phyloP scores from a whole-genome alignment of 2,797 vertebrate genomes.

The Thripadectes ignobilis region DNA sequence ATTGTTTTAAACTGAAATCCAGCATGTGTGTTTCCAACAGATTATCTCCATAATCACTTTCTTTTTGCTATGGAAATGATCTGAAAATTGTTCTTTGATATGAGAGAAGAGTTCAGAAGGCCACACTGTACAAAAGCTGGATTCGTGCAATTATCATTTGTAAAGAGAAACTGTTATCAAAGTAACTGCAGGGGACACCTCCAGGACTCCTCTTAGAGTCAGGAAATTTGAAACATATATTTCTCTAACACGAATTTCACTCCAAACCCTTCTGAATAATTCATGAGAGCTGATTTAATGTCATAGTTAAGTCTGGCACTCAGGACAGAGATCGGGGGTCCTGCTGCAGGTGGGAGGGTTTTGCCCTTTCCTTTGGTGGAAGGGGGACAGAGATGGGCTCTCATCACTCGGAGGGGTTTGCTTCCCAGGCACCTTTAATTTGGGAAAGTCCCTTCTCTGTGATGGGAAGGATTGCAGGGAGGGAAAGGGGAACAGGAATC shows the following conservation, averaged over 20 bases:
- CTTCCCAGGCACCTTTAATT: background rate
- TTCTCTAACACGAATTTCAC: constrained; percentile 34
- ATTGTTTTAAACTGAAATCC: constrained; percentile 54
- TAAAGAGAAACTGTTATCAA: constrained; percentile 68
- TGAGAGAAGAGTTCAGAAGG: constrained; percentile 42
- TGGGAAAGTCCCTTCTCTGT: accelerated
- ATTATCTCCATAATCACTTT: constrained; percentile 50
- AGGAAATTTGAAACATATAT: constrained; percentile 65
- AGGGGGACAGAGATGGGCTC: background rate
- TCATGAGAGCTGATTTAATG: constrained; percentile 63
- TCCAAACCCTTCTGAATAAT: constrained; percentile 70
- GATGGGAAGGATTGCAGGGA: background rate
- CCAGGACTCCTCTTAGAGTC: constrained; percentile 57
- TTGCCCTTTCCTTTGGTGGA: background rate
- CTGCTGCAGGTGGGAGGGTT: background rate
- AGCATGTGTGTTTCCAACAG: constrained; percentile 36
- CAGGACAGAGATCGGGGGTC: background rate
- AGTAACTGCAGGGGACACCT: constrained; percentile 59
- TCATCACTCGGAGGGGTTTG: background rate
- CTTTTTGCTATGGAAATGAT: constrained; percentile 61
- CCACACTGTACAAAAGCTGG: background rate
- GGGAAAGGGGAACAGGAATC: background rate
- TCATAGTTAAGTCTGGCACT: constrained; percentile 44
- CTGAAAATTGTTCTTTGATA: constrained; percentile 66
- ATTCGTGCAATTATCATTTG: constrained; percentile 54